Conservation (phyloP, 2,113 vertebrate species). For the Haliaeetus leucogaster region DNA sequence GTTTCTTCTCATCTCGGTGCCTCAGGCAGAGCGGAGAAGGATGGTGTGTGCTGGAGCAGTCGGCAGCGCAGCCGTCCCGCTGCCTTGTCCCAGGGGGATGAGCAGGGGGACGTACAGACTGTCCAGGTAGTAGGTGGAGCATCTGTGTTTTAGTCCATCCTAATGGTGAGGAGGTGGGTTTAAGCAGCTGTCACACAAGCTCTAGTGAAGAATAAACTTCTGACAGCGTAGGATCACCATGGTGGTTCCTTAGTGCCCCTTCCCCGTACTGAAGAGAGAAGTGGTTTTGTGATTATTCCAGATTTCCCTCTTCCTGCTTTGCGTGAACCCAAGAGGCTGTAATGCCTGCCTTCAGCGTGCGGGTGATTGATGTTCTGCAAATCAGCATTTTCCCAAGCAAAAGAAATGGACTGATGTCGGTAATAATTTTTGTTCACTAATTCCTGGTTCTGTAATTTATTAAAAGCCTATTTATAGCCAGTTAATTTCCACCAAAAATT, state of each 20-base stretch:
- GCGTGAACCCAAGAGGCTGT: background rate
- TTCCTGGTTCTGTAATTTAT: background rate
- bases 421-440: background rate
- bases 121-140: background rate
- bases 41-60: background rate
- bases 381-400: background rate
- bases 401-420: background rate
- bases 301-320: background rate
- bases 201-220: background rate
- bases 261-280: background rate
- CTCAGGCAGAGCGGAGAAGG: background rate
- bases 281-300: background rate
- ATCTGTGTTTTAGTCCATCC: background rate
- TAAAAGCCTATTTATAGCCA: background rate
- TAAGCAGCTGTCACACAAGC: background rate
- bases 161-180: background rate
- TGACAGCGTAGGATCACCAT: rapidly evolving
- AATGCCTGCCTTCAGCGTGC: background rate
- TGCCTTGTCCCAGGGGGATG: background rate
- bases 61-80: background rate
- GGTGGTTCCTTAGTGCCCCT: background rate
- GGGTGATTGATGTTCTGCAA: background rate
- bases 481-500: background rate
- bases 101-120: background rate
- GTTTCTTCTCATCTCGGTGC: background rate